A percentile compares a stretch with the other conserved stretches of the same genome.
Evolutionary conservation across 2,797 vertebrate species (phyloP).

Genomic region (Poecile montanus): DNA sequence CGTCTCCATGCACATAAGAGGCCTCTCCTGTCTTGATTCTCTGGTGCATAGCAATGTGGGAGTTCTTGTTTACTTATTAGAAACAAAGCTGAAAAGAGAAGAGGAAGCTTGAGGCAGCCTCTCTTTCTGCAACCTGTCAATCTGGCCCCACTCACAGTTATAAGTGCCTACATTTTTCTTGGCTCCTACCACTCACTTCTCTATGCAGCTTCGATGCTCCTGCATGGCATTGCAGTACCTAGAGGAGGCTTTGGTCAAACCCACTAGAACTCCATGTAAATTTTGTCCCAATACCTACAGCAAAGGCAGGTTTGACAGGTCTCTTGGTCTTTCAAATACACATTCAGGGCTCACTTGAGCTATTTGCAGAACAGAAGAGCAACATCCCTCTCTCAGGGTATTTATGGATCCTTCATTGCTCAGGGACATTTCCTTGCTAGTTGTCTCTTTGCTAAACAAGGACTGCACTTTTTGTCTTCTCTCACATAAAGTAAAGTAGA

Average conservation of each 20-base stretch:
- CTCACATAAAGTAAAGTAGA: not conserved
- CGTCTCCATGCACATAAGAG: not conserved
- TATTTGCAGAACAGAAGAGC: not conserved
- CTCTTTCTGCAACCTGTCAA: not conserved
- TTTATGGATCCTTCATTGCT: not conserved
- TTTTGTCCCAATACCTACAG: not conserved
- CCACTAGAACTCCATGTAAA: not conserved
- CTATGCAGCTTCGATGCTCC: not conserved
- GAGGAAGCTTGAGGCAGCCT: not conserved
- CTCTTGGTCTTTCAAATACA: not conserved
- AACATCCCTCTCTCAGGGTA: not conserved
- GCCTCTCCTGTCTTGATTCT: not conserved
- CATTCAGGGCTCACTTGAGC: not conserved
- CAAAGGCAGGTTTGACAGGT: not conserved
- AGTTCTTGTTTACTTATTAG: not conserved
- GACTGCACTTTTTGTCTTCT: not conserved
- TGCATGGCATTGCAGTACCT: fast-evolving
- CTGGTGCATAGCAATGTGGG: not conserved
- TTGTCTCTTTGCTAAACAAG: not conserved
- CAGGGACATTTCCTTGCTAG: not conserved
- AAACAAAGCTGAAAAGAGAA: constrained; percentile 20
- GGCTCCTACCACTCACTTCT: not conserved
- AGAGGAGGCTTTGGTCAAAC: not conserved
- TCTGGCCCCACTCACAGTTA: not conserved
- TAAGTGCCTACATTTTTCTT: not conserved